These are phyloP conservation scores for Microcebus jonahi DNA, from an alignment of 2,113 vertebrate genomes.

Conservation along the genomic window DNA sequence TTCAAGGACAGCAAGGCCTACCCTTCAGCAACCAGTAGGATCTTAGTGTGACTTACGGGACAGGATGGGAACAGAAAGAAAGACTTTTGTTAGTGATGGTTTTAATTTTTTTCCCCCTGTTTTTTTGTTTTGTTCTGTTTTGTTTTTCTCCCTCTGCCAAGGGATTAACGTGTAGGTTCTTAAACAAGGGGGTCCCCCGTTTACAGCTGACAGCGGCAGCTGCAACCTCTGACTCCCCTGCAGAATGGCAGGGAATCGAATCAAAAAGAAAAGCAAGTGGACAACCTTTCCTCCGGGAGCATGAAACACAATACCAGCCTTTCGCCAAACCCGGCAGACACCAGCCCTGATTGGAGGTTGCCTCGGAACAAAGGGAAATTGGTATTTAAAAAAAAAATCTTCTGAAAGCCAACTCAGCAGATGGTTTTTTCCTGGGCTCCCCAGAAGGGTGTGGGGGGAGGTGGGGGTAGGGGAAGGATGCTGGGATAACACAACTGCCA, in stretches of 20 bases:
- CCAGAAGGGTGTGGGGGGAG: background rate
- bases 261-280: slow-evolving; percentile 87
- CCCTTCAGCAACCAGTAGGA: background rate
- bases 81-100: background rate
- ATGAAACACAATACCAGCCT: slow-evolving; percentile 86
- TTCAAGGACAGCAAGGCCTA: background rate
- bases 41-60: background rate
- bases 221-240: slow-evolving; percentile 84
- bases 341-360: slow-evolving; percentile 84
- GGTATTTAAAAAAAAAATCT: slow-evolving; percentile 86
- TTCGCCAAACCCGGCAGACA: slow-evolving; percentile 85
- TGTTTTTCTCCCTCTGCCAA: slow-evolving; percentile 53
- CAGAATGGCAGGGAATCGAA: slow-evolving; percentile 88
- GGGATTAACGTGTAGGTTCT: slow-evolving; percentile 83
- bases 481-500: slow-evolving; percentile 81
- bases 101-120: background rate
- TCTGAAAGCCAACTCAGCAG: slow-evolving; percentile 87
- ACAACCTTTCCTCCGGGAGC: slow-evolving; percentile 86
- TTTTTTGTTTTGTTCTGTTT: slow-evolving; percentile 7
- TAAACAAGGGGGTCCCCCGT: slow-evolving; percentile 84
- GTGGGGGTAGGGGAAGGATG: slow-evolving; percentile 67
- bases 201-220: slow-evolving; percentile 87
- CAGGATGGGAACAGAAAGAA: background rate
- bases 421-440: slow-evolving; percentile 85
- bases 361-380: slow-evolving; percentile 87